Conservation (phyloP, 2,113 vertebrate species). For the Pangasianodon gigas region DNA sequence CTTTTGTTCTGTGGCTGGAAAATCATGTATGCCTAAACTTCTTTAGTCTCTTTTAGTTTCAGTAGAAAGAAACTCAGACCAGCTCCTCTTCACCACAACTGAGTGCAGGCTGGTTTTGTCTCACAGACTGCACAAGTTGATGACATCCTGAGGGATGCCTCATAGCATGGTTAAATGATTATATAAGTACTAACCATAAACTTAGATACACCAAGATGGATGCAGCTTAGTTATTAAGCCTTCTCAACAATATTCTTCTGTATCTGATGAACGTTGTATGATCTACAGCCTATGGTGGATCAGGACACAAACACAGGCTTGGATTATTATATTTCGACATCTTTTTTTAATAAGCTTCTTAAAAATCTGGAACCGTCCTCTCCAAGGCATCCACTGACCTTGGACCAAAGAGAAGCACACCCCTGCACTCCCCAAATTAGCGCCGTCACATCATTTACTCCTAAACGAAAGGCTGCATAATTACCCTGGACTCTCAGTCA, state of each 20-base stretch:
- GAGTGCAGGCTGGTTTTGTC: constrained; percentile 67
- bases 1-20: constrained; percentile 69
- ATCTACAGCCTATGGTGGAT: constrained; percentile 22
- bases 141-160: constrained; percentile 28
- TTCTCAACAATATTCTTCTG: constrained; percentile 28
- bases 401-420: constrained; percentile 66
- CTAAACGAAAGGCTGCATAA: background rate
- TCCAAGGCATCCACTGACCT: constrained; percentile 51
- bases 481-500: background rate
- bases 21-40: constrained; percentile 68
- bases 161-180: constrained; percentile 35
- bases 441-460: background rate
- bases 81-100: constrained; percentile 69
- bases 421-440: constrained; percentile 33
- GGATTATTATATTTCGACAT: constrained; percentile 43
- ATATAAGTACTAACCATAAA: constrained; percentile 40
- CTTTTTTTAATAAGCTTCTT: constrained; percentile 45
- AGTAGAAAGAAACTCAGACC: constrained; percentile 68
- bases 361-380: constrained; percentile 56
- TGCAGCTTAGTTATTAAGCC: constrained; percentile 32
- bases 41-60: constrained; percentile 67
- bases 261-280: constrained; percentile 32
- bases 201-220: constrained; percentile 29
- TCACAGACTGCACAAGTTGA: constrained; percentile 59
- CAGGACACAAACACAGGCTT: constrained; percentile 40